phyloP scores from a whole-genome alignment of 2,888 invertebrate genomes.

The Plagodis pulveraria region DNA sequence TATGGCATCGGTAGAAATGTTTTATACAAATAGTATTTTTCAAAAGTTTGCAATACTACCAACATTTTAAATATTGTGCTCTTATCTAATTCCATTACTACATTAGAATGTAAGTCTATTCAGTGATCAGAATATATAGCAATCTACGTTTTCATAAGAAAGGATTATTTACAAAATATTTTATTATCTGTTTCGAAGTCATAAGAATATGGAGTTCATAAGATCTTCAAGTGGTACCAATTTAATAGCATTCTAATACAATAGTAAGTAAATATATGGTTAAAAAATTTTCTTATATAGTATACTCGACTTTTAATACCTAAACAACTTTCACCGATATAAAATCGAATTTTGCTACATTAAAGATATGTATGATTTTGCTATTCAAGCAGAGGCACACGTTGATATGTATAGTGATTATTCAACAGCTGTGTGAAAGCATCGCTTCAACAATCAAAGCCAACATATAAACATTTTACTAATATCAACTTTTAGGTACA shows the following conservation, averaged over 20 bases:
- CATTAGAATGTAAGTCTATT: conserved; percentile 60
- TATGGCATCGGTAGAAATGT: too few species aligned
- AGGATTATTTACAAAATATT: conserved; percentile 78
- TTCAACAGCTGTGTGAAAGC: conserved; percentile 65
- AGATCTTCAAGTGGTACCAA: conserved; percentile 79
- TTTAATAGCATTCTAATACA: conserved; percentile 75
- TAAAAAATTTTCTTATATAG: conserved; percentile 77
- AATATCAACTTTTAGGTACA: conserved; percentile 41
- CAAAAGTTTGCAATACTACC: conserved; percentile 31
- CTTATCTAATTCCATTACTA: conserved; percentile 36
- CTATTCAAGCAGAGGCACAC: conserved; percentile 84
- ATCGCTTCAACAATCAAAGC: conserved; percentile 77
- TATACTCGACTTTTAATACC: conserved; percentile 66
- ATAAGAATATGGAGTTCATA: conserved; percentile 83
- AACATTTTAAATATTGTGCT: conserved; percentile 36
- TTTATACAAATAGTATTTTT: neutral
- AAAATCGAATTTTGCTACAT: conserved; percentile 76
- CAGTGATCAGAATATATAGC: conserved; percentile 57
- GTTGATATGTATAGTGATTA: conserved; percentile 80
- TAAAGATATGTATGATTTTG: conserved; percentile 76
- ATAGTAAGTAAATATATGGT: conserved; percentile 74
- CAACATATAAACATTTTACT: conserved; percentile 49
- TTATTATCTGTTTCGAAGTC: conserved; percentile 77
- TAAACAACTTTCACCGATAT: conserved; percentile 57
- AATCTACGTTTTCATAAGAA: conserved; percentile 63